Percentiles rank a stretch among this genome's conserved stretches.
phyloP scores from a whole-genome alignment of 2,113 vertebrate species.

The Peromyscus polionotus region DNA sequence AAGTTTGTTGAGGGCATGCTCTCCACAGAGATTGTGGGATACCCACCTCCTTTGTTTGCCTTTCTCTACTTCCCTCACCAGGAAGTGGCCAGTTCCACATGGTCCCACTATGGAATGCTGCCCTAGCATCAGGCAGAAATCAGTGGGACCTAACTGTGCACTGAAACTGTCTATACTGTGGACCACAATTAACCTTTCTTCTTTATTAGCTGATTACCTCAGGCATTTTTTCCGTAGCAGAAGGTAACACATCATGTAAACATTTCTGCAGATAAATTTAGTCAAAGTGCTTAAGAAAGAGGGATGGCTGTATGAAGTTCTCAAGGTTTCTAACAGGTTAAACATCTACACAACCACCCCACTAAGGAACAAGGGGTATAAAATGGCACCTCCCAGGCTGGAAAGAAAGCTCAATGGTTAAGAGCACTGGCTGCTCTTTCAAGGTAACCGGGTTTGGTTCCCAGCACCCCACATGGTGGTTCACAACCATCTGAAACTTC shows the following conservation, averaged over 20 bases:
- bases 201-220: not conserved
- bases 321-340: conserved; percentile 3
- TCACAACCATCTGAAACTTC: not conserved
- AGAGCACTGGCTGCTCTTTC: not conserved
- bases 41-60: too few relatives aligned
- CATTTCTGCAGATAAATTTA: not conserved
- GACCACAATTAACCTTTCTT: not conserved
- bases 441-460: not conserved
- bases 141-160: not conserved
- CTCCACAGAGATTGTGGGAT: not conserved
- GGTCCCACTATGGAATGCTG: not conserved
- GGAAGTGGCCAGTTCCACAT: not conserved
- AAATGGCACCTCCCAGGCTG: not conserved
- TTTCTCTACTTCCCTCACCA: not conserved
- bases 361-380: not conserved
- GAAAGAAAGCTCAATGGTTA: not conserved
- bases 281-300: not conserved
- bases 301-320: not conserved
- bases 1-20: not conserved
- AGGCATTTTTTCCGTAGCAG: not conserved
- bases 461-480: not conserved
- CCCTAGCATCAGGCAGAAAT: not conserved
- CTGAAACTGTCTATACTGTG: not conserved
- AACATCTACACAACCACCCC: not conserved
- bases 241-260: not conserved